Base-by-base conservation (phyloP, 2,113 vertebrate genomes). In the Phaethornis superciliosus region DNA sequence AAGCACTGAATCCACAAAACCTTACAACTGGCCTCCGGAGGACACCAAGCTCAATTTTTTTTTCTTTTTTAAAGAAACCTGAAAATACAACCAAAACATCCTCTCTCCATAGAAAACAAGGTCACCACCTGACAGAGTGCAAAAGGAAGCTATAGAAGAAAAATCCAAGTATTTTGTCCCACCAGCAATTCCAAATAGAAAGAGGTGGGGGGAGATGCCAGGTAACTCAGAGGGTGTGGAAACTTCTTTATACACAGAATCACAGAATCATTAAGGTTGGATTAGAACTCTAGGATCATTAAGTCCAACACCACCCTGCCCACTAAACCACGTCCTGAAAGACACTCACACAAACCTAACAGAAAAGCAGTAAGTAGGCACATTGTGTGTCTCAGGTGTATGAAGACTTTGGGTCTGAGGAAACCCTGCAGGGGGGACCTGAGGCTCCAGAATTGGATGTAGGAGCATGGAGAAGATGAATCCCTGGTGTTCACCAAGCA, bases 361-460 rank as follows among this genome's bases (percentile, higher is more conserved):
- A n/a, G 1, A 26, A 44, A 60, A 32, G 15, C 28, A 54, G 12
- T 12, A n/a, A 70, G 21, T 15, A 70, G 24, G 15, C 13, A 22
- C 40, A 33, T 15, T 0, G 1, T 9, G 12, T 22, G 7, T 40
- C 64, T 15, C 12, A 4, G 12, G 20, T 0, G 2, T 14, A 47
- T 7, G 33, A 58, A 33, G 15, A 40, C 4, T 27, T 14, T 12
- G 24, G 15, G 60, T 51, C 30, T 37, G 23, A 51, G 27, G 56
- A 88, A 49, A 13, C 27, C 49, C 55, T 56, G 7, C 54, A 33
- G 46, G 23, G 49, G 13, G 35, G 27, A 63, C 9, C 20, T 26
- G 35, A 37, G 32, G 51, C 13, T 76, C 42, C 13, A 52, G 56
- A 22, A 10, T 12, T 42, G 46, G 40, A 78, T 20, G 46, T 7